Base-by-base conservation (phyloP, 2,797 vertebrate species). In the Pseudomugil gertrudae region DNA sequence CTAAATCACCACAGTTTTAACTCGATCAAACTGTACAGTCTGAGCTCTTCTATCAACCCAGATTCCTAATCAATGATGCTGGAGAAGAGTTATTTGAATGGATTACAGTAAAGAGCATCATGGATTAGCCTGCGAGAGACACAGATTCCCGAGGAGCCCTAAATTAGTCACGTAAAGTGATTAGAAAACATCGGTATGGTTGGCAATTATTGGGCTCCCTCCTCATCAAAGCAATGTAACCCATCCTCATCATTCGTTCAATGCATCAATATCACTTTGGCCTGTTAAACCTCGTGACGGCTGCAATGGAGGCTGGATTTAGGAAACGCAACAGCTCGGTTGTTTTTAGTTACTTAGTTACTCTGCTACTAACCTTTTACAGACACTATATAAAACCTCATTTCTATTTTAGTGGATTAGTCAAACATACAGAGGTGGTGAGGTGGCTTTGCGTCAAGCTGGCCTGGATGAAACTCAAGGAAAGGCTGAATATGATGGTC, bases 61-160 rank as follows among this genome's bases (percentile, higher is more conserved):
- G 72, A 85, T 76, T 66, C 75, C 62, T 90, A 90, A 90, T 92
- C 87, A 83, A 91, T 91, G 85, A 76, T 78, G 84, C 82, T 78
- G 66, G 50, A 79, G 79, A 80, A 85, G 90, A 90, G 84, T 89
- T 89, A 88, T 91, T 92, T 92, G 89, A 93, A 90, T 89, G 89
- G 87, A 90, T 92, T 92, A 92, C 80, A 1, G 68, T 83, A 89
- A 87, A 86, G 86, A 91, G 81, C 78, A 86, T 85, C 75, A 73
- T 84, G 90, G 91, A 92, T 92, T 88, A 90, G 81, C 67, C 79
- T 29, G 68, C 15, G 53, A 84, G 82, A 80, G 80, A 85, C 83
- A 87, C 72, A 51, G 81, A 90, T 90, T 86, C 81, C 15, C 24
- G 33, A 80, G 88, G 84, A 89, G 79, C 63, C 82, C 84, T 90